These are phyloP conservation scores for Oncorhynchus masou DNA, from an alignment of 2,113 vertebrate species.

Conservation along the genomic window DNA sequence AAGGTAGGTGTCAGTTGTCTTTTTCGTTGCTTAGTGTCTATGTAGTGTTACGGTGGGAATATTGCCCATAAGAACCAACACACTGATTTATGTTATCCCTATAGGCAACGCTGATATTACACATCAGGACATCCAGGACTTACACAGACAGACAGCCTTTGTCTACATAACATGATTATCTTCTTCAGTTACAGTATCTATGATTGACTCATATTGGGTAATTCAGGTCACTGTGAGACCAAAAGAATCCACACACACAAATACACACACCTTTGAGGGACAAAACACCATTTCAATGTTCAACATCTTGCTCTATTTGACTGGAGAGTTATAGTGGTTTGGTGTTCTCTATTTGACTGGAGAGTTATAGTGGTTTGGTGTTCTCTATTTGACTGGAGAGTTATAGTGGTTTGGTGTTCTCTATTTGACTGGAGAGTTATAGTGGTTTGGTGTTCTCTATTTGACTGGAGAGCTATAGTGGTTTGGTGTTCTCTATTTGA, in stretches of 20 bases:
- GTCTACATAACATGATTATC: slow-evolving; percentile 39
- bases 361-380: no score
- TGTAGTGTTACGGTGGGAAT: slow-evolving; percentile 42
- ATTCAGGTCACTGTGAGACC: slow-evolving; percentile 40
- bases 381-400: no score
- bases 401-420: no score
- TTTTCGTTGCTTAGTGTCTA: slow-evolving; percentile 36
- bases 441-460: no score
- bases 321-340: no score
- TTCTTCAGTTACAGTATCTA: slow-evolving; percentile 37
- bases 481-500: no score
- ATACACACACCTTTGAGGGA: slow-evolving; percentile 13
- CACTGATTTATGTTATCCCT: slow-evolving; percentile 15
- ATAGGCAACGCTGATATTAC: not conserved
- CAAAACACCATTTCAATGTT: slow-evolving; percentile 15
- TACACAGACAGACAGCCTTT: not conserved
- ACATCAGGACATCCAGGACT: slow-evolving; percentile 27
- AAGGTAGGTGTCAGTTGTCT: slow-evolving; percentile 24
- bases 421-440: no score
- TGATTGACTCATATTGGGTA: slow-evolving; percentile 37
- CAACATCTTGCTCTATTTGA: not conserved
- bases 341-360: no score
- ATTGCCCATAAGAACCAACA: slow-evolving; percentile 45
- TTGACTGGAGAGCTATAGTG: no score
- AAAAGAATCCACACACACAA: not conserved